These are phyloP conservation scores for Kryptolebias marmoratus DNA, from an alignment of 2,113 vertebrate species.

Conservation along the genomic window DNA sequence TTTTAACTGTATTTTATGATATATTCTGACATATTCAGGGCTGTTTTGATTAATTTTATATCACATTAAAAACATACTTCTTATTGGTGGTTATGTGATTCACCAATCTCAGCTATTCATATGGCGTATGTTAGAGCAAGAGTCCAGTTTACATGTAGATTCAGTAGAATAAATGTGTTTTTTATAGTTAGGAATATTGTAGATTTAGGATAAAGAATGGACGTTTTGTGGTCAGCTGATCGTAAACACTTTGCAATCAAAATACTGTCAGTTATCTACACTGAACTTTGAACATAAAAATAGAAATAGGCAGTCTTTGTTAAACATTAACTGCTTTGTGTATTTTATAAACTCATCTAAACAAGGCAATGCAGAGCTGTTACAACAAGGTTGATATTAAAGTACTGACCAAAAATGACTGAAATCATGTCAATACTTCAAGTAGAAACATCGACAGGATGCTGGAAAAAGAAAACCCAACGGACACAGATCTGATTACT, in stretches of 20 bases:
- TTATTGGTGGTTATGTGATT: neutral
- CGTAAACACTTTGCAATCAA: neutral
- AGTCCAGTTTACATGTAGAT: no score
- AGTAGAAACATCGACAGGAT: neutral
- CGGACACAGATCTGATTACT: neutral
- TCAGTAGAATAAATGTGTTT: no score
- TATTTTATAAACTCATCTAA: neutral
- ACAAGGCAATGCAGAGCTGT: neutral
- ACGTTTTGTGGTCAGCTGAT: neutral
- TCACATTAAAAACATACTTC: neutral
- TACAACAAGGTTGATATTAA: no score
- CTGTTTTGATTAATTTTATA: no score
- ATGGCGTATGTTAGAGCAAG: no score
- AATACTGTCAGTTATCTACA: neutral
- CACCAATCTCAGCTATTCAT: neutral
- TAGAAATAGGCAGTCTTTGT: neutral
- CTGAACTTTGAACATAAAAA: neutral
- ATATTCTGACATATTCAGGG: no score
- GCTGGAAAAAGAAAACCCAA: neutral
- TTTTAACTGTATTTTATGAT: no score
- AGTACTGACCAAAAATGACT: neutral
- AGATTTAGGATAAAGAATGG: no score
- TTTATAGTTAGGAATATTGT: no score
- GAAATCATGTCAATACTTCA: neutral
- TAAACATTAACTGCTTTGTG: neutral